These are phyloP conservation scores for Felis catus DNA, from an alignment of 2,113 vertebrate species.

Conservation along the genomic window F.catus_Fca126_mat1.0 CM031416.1:2290001-2290500, in stretches of 20 bases:
- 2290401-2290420: background rate
- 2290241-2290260: background rate
- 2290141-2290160: background rate
- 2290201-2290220: background rate
- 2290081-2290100: conserved; percentile 1
- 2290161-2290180: background rate
- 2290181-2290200: background rate
- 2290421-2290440: background rate
- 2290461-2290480: background rate
- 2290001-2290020: background rate
- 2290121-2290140: conserved; percentile 38
- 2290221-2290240: background rate
- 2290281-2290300: background rate
- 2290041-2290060: conserved; percentile 22
- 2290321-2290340: background rate
- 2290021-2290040: background rate
- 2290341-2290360: background rate
- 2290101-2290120: background rate
- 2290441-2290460: background rate
- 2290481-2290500: background rate
- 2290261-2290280: background rate
- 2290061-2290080: conserved; percentile 27
- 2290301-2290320: background rate
- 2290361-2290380: background rate
- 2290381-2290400: background rate